Evolutionary conservation across 2,113 vertebrate species (phyloP).

Genomic region (Maccullochella peelii): DNA sequence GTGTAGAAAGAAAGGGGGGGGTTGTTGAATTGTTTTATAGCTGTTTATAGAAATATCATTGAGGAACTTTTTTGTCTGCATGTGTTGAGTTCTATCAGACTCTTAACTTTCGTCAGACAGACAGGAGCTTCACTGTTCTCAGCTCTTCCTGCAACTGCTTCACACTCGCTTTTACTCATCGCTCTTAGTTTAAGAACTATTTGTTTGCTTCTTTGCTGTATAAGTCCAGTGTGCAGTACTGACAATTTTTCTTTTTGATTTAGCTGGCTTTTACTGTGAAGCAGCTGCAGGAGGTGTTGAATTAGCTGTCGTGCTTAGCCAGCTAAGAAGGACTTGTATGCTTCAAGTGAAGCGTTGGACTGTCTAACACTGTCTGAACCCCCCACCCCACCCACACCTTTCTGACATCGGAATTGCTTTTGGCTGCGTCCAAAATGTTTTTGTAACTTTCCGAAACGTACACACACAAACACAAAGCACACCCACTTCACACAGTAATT

Average conservation of each 20-base stretch:
- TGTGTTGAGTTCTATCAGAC: not conserved
- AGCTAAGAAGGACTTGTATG: not conserved
- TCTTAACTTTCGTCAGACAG: no score
- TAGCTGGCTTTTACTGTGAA: not conserved
- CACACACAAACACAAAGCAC: not conserved
- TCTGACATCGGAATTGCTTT: not conserved
- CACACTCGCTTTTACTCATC: not conserved
- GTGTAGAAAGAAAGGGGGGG: not conserved
- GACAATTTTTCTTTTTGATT: not conserved
- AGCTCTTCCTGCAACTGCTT: not conserved
- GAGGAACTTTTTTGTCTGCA: not conserved
- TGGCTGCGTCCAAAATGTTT: not conserved
- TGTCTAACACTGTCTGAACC: not conserved
- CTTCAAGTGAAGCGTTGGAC: not conserved
- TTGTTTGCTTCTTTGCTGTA: not conserved
- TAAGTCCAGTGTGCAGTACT: not conserved
- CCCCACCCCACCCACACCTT: not conserved
- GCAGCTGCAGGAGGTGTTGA: not conserved
- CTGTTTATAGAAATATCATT: not conserved
- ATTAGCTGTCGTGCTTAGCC: not conserved
- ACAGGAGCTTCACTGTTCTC: not conserved
- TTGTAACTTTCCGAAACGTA: not conserved
- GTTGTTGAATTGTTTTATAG: not conserved
- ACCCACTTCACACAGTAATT: not conserved
- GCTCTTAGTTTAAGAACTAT: not conserved